A percentile compares a stretch with the other conserved stretches of the same genome.
phyloP scores from a whole-genome alignment of 2,888 invertebrate genomes.

The Trypoxylon attenuatum region DNA sequence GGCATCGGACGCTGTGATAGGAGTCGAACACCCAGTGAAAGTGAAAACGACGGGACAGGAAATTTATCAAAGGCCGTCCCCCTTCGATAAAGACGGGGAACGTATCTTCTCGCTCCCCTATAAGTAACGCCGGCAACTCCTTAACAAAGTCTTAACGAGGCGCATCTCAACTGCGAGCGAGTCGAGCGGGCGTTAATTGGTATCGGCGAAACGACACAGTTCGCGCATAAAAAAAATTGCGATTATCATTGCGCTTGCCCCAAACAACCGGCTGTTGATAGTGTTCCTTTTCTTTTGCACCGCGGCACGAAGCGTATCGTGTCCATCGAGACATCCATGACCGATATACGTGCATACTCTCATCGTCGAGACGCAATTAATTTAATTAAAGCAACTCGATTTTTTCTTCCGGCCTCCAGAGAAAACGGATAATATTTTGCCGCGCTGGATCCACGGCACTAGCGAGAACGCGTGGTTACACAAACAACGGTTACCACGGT shows the following conservation, averaged over 20 bases:
- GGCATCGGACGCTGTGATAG: constrained; percentile 7
- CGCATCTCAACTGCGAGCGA: not conserved
- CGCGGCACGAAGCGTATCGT: too few species aligned
- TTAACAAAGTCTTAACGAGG: not conserved
- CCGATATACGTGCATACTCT: too few species aligned
- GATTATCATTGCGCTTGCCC: not conserved
- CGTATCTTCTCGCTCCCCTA: not conserved
- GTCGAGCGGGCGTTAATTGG: not conserved
- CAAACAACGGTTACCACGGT: constrained; percentile 41
- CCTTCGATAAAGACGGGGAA: not conserved
- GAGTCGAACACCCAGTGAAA: not conserved
- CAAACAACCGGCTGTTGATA: too few species aligned
- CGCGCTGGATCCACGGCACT: not conserved
- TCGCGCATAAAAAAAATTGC: not conserved
- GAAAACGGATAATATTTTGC: not conserved
- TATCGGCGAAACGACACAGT: not conserved
- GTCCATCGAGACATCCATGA: too few species aligned
- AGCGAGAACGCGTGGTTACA: constrained; percentile 28
- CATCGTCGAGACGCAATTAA: too few species aligned
- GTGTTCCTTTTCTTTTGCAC: too few species aligned
- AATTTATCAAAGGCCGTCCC: not conserved
- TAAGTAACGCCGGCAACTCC: not conserved
- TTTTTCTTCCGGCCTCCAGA: too few species aligned
- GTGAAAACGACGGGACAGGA: not conserved
- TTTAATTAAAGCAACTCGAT: too few species aligned